Conservation (phyloP, 2,888 invertebrate genomes). For the Ophion costatus region DNA sequence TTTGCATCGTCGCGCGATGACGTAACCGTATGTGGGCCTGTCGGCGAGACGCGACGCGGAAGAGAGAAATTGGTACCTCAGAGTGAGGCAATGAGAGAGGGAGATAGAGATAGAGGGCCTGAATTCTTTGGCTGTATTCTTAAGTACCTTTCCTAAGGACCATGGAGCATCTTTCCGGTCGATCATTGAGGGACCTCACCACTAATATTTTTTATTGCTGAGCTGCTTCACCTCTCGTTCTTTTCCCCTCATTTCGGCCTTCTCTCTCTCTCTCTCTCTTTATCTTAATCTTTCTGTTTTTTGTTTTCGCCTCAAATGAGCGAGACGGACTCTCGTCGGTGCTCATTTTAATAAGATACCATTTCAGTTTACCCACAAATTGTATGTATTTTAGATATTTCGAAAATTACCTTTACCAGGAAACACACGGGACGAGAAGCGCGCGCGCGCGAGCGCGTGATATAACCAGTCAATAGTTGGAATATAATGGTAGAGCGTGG, state of each 20-base stretch:
- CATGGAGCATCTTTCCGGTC: conserved; percentile 65
- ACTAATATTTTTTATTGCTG: conserved; percentile 51
- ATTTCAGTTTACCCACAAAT: conserved; percentile 75
- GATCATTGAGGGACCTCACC: conserved; percentile 49
- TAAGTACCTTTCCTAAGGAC: conserved; percentile 59
- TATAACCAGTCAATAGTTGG: conserved; percentile 80
- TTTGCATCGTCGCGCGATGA: conserved; percentile 19
- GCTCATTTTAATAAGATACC: conserved; percentile 68
- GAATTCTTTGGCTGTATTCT: conserved; percentile 15
- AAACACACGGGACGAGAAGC: conserved; percentile 71
- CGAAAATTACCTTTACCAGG: conserved; percentile 82
- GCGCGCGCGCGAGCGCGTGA: conserved; percentile 70
- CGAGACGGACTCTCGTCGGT: conserved; percentile 21
- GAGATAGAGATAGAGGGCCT: too few relatives aligned
- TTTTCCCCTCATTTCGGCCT: conserved; percentile 29
- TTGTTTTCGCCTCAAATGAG: conserved; percentile 14
- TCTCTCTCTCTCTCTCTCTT: conserved; percentile 5
- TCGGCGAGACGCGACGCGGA: conserved; percentile 25
- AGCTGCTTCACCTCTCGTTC: conserved; percentile 6
- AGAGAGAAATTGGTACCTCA: conserved; percentile 60
- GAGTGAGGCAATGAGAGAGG: too few relatives aligned
- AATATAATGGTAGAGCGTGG: conserved; percentile 76
- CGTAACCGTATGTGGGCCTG: conserved; percentile 42
- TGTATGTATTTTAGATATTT: conserved; percentile 83
- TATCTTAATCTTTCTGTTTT: neutral